phyloP scores from a whole-genome alignment of 2,113 vertebrate genomes.

The Vulpes vulpes region DNA sequence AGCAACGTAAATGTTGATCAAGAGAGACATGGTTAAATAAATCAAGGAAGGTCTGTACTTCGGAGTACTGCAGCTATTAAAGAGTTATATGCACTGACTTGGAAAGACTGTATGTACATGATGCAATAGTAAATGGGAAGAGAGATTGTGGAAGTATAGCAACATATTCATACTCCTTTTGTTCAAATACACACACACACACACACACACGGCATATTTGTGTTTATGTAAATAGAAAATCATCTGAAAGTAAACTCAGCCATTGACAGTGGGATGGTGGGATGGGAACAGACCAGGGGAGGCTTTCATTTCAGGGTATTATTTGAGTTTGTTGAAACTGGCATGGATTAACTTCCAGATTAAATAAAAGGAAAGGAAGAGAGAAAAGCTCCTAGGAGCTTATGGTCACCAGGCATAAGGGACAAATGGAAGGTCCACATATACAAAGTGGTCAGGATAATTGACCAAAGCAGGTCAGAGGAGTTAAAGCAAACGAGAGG shows the following conservation, averaged over 20 bases:
- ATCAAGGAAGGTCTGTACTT: neutral
- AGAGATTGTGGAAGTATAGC: neutral
- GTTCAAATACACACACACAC: neutral
- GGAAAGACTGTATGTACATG: neutral
- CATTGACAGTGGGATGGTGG: neutral
- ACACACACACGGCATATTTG: accelerated
- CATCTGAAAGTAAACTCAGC: neutral
- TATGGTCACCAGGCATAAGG: neutral
- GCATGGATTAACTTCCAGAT: constrained; percentile 8
- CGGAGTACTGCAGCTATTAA: neutral
- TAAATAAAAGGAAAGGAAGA: neutral
- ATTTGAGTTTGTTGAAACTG: neutral
- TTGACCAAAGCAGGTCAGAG: neutral
- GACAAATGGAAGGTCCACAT: neutral
- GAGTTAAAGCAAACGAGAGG: neutral
- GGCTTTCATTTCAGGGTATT: neutral
- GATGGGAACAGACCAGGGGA: neutral
- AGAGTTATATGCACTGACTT: neutral
- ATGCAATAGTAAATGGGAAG: neutral
- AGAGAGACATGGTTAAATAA: neutral
- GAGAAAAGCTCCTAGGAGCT: neutral
- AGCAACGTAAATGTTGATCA: neutral
- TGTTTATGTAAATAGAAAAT: neutral
- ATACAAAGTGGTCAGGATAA: neutral
- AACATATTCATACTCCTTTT: neutral